Evolutionary conservation across 23 tunicate genomes (phyloP), one percentile per base, ranked within the genome.

Genomic region (Ascidia mentula): DNA sequence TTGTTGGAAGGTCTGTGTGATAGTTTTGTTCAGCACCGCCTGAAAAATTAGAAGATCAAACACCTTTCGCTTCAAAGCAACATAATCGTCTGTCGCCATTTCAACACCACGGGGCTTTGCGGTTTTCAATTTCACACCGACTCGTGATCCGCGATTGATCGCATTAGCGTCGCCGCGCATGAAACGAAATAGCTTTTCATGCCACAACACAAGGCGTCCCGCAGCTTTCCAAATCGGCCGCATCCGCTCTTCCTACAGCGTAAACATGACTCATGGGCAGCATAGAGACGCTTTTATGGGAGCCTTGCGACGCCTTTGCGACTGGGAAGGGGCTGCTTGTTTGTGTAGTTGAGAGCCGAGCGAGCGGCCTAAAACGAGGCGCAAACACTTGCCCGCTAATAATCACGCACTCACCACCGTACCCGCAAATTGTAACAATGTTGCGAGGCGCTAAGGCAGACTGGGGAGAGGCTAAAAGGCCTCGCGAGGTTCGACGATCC

Each of bases 351-450:
- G n/a, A 9, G 65, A 53, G 65, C 65, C 65, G 24, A 28, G 28
- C 7, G 65, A 3, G 65, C 65, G 65, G 65, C 65, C n/a, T 53
- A 9, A 53, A 28, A 28, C 65, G 65, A 53, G 65, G 1, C 28
- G 65, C 65, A 53, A 53, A 53, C 65, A 53, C 65, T 53, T 9
- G 65, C 28, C n/a, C 65, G 65, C 65, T 53, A 53, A 53, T 53
- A 53, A 53, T 53, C 65, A 53, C 28, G 28, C 65, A 53, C 65
- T 53, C 65, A 28, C 24, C 13, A 53, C 65, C 7, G 24, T n/a
- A n/a, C n/a, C 65, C 65, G 65, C 65, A 53, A 9, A 26, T 53
- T 53, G 65, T 53, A 53, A 53, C 65, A 53, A 53, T 53, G 65
- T 53, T 53, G 65, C 65, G 24, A 53, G n/a, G 65, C 24, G 65